Percentiles rank a stretch among this genome's conserved stretches.
These are phyloP conservation scores for Brassicogethes aeneus DNA, from an alignment of 2,888 invertebrate species.

Conservation along the genomic window DNA sequence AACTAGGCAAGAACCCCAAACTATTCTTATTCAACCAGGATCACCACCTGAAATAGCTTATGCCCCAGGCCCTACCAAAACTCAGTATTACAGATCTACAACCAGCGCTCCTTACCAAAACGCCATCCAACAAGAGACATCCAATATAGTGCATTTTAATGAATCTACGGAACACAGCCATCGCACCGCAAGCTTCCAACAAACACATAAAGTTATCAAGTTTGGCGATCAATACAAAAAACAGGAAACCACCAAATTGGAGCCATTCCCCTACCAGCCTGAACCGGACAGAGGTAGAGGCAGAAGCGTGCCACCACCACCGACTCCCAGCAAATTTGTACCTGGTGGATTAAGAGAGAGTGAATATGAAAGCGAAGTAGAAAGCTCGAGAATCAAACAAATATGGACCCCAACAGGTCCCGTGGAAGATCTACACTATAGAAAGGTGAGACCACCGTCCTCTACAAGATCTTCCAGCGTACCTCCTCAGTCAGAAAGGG, in stretches of 20 bases:
- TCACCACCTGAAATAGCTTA: slow-evolving; percentile 51
- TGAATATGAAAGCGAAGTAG: slow-evolving; percentile 63
- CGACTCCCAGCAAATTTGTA: slow-evolving; percentile 56
- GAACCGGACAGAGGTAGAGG: slow-evolving; percentile 37
- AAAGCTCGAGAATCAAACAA: slow-evolving; percentile 49
- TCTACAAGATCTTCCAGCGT: slow-evolving; percentile 43
- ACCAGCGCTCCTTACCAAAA: slow-evolving; percentile 50
- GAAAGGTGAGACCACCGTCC: slow-evolving; percentile 52
- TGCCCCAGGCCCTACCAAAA: slow-evolving; percentile 44
- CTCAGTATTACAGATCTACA: slow-evolving; percentile 48
- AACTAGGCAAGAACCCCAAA: slow-evolving; percentile 26
- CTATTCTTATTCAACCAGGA: slow-evolving; percentile 46
- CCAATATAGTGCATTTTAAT: slow-evolving; percentile 60
- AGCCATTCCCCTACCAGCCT: slow-evolving; percentile 43
- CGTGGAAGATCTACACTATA: slow-evolving; percentile 49
- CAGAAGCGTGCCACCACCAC: slow-evolving; percentile 42
- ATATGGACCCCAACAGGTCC: slow-evolving; percentile 56
- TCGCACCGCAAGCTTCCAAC: slow-evolving; percentile 58
- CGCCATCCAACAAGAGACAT: slow-evolving; percentile 57
- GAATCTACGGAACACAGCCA: slow-evolving; percentile 58
- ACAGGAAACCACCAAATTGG: slow-evolving; percentile 28
- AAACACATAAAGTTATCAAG: slow-evolving; percentile 59
- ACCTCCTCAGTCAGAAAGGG: slow-evolving; percentile 41
- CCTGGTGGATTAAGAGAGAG: slow-evolving; percentile 58
- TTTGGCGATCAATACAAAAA: slow-evolving; percentile 47